phyloP scores from a whole-genome alignment of 30 jellyfish, hydroid and myxozoan species.

The Cassiopea xamachana region DNA sequence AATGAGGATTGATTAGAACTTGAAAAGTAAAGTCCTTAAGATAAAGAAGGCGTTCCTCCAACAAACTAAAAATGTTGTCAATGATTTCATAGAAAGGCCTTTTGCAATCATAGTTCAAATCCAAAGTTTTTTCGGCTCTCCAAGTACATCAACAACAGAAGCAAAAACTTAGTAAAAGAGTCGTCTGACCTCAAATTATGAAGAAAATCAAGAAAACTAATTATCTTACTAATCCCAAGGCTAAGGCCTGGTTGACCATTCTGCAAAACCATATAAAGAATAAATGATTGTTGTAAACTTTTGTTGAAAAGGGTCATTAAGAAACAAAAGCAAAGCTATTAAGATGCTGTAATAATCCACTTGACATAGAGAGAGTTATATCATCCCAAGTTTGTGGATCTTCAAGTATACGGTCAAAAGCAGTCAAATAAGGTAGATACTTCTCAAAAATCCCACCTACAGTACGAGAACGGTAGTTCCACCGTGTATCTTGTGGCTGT shows the following conservation, averaged over 20 bases:
- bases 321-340: constrained; percentile 40
- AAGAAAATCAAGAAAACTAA: constrained; percentile 7
- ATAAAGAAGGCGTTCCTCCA: constrained; percentile 38
- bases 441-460: constrained; percentile 19
- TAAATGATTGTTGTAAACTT: background rate
- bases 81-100: constrained; percentile 33
- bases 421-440: constrained; percentile 9
- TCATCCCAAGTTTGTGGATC: constrained; percentile 61
- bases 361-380: constrained; percentile 1
- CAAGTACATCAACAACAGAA: constrained; percentile 4
- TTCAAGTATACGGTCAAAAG: constrained; percentile 31
- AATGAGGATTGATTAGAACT: constrained; percentile 42
- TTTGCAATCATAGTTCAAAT: constrained; percentile 22
- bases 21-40: constrained; percentile 21
- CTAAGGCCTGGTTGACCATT: constrained; percentile 35
- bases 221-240: constrained; percentile 25
- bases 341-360: too few species aligned
- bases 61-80: constrained; percentile 46
- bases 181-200: constrained; percentile 10
- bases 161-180: background rate
- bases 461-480: constrained; percentile 64
- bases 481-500: constrained; percentile 53
- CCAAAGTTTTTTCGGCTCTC: constrained; percentile 18
- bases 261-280: constrained; percentile 30
- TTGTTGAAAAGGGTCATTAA: constrained; percentile 17